Base-by-base conservation (phyloP, 2,797 vertebrate species). In the Numenius phaeopus region DNA sequence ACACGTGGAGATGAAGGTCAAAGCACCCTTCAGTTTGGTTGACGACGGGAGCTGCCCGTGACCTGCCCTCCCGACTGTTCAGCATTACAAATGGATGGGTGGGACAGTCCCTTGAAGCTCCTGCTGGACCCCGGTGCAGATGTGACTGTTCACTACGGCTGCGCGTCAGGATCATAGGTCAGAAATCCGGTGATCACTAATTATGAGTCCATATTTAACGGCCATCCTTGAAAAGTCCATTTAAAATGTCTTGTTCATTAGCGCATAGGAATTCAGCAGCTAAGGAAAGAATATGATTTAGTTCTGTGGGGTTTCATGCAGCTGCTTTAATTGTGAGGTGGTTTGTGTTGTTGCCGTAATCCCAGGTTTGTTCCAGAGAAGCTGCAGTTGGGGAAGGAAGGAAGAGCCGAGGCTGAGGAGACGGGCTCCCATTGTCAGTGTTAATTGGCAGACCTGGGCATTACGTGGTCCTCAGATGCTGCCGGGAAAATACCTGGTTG, bases 111-210 rank as follows among this genome's bases (percentile, higher is more conserved):
- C 52, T 78, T 27, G 22, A 57, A 87, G 39, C 15, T 87, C 29
- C 44, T 57, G 59, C 30, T 81, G 40, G 21, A 20, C 71, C 57
- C n/a, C 78, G 8, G 57, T 47, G 10, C 26, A 54, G 32, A 7
- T 20, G 11, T 66, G 40, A 5, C n/a, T 59, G 4, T 47, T 87
- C 30, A 34, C 14, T 23, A 17, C 10, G 7, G 37, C 49, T 55
- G 7, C 7, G 4, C n/a, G 14, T 37, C 0, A 0, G 14, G 26
- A 27, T 10, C 10, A 4, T 3, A 47, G 52, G 57, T n/a, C 39
- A 32, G 40, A 57, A 91, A 67, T 49, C n/a, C 54, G 24, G 4
- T 22, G 22, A 52, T 55, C 27, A 4, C 47, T 73, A 70, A 66
- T 47, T 85, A 46, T 47, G 12, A 27, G 27, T 23, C 5, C 19